Evolutionary conservation across 2,113 vertebrate genomes (phyloP), one percentile per base, ranked within the genome.

Genomic region (Craseonycteris thonglongyai): DNA sequence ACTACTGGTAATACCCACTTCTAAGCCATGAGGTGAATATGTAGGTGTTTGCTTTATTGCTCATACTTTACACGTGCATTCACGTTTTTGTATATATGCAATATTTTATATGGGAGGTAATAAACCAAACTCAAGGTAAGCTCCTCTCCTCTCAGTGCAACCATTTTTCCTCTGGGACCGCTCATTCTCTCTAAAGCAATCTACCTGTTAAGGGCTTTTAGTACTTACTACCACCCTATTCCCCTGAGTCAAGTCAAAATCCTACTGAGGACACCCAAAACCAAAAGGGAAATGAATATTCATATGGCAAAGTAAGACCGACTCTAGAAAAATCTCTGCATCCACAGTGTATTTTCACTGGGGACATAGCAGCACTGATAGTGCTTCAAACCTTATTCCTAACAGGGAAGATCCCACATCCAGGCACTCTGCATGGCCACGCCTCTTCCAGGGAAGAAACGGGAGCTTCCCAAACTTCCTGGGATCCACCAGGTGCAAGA

Each of bases 251-350:
- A 72, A 81, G 74, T 65, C 79, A 75, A 88, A 90, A 81, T 45
- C 72, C 88, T 76, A 61, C 18, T 8, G 0, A 54, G 80, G 47
- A 76, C 45, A 72, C 1, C 5, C 68, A 75, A 93, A 88, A 72
- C 47, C 86, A 51, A 91, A 92, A 59, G 76, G 79, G 94, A 95
- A 93, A 88, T 58, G 21, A 38, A 84, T 86, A 26, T 49, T 86
- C 88, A 21, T 7, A 30, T 5, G 15, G 7, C 75, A 84, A 83
- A 84, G 88, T 33, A 35, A 75, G 59, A 40, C 18, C 28, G 21
- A 40, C 11, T 65, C 42, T 65, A 87, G 40, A 58, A 92, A 72
- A 87, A 58, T n/a, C 69, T 71, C 83, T n/a, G n/a, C 18, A 19
- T 18, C 58, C 56, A 71, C 30, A 61, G 35, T 22, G 9, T 33